A percentile compares a stretch with the other conserved stretches of the same genome.
phyloP scores from a whole-genome alignment of 2,888 invertebrate species.

The Tachina grossa region DNA sequence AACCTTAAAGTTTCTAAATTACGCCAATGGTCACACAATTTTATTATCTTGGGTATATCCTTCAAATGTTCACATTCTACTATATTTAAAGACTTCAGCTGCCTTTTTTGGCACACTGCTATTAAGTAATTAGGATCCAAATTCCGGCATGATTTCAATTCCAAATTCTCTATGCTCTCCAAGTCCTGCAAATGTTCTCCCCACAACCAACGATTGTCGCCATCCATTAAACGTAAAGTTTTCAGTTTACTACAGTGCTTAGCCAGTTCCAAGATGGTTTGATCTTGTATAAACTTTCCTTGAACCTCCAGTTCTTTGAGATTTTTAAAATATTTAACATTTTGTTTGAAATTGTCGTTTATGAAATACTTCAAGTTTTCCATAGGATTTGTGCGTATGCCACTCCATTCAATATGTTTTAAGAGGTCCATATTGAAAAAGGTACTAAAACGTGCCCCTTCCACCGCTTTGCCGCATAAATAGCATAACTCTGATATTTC shows the following conservation, averaged over 20 bases:
- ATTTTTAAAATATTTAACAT: constrained; percentile 67
- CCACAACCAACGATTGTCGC: constrained; percentile 63
- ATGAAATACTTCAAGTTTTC: constrained; percentile 68
- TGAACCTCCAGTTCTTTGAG: constrained; percentile 62
- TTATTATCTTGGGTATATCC: constrained; percentile 58
- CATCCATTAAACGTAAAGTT: constrained; percentile 65
- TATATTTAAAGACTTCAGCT: constrained; percentile 64
- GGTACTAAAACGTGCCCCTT: constrained; percentile 51
- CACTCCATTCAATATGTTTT: constrained; percentile 60
- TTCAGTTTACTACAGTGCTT: constrained; percentile 65
- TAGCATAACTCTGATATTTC: constrained; percentile 63
- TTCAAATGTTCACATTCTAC: constrained; percentile 66
- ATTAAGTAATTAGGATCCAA: constrained; percentile 58
- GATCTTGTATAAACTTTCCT: constrained; percentile 71
- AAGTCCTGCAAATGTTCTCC: constrained; percentile 68
- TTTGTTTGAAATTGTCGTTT: constrained; percentile 67
- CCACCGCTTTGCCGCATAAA: constrained; percentile 48
- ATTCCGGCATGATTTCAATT: constrained; percentile 67
- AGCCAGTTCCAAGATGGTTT: constrained; percentile 64
- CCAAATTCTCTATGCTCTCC: constrained; percentile 62
- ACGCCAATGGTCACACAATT: constrained; percentile 50
- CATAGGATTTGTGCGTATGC: constrained; percentile 64
- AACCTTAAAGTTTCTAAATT: constrained; percentile 61
- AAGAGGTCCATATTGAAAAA: constrained; percentile 64
- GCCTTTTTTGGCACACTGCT: constrained; percentile 33